These are phyloP conservation scores for Hylaeus anthracinus DNA, from an alignment of 1,140 invertebrate species.

Conservation along the genomic window DNA sequence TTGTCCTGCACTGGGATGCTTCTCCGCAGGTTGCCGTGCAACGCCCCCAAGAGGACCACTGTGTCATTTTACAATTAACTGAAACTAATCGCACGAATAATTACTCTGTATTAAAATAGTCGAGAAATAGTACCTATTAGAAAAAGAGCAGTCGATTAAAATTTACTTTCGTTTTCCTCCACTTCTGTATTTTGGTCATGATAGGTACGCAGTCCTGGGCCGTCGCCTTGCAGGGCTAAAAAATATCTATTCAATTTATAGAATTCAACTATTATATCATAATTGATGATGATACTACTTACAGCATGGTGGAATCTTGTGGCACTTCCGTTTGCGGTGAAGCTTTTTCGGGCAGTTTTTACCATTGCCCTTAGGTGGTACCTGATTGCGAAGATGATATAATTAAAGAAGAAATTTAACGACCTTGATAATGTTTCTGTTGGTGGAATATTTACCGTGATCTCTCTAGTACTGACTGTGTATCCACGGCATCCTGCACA, in stretches of 20 bases:
- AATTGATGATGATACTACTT: slow-evolving; percentile 53
- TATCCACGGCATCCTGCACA: slow-evolving; percentile 85
- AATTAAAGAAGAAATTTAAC: too few relatives aligned
- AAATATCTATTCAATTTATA: slow-evolving; percentile 24
- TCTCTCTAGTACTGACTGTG: slow-evolving; percentile 77
- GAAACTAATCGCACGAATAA: slow-evolving; percentile 53
- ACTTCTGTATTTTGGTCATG: slow-evolving; percentile 48
- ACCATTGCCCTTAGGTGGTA: slow-evolving; percentile 74
- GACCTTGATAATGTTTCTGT: too few relatives aligned
- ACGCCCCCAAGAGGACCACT: slow-evolving; percentile 85
- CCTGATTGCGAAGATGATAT: background rate
- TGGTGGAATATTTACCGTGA: slow-evolving; percentile 70
- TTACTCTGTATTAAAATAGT: background rate
- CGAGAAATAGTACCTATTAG: too few relatives aligned
- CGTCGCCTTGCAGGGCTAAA: slow-evolving; percentile 63
- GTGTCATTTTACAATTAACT: slow-evolving; percentile 82
- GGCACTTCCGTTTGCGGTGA: slow-evolving; percentile 80
- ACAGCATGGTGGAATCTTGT: slow-evolving; percentile 75
- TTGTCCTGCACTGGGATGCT: slow-evolving; percentile 79
- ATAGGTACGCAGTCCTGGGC: slow-evolving; percentile 36
- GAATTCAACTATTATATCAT: background rate
- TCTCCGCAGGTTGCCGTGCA: slow-evolving; percentile 84
- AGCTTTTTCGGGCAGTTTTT: slow-evolving; percentile 85
- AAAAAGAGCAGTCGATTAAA: background rate
- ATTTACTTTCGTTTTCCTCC: slow-evolving; percentile 55